Conservation (phyloP, 2,797 vertebrate species). For the Callimico goeldii region DNA sequence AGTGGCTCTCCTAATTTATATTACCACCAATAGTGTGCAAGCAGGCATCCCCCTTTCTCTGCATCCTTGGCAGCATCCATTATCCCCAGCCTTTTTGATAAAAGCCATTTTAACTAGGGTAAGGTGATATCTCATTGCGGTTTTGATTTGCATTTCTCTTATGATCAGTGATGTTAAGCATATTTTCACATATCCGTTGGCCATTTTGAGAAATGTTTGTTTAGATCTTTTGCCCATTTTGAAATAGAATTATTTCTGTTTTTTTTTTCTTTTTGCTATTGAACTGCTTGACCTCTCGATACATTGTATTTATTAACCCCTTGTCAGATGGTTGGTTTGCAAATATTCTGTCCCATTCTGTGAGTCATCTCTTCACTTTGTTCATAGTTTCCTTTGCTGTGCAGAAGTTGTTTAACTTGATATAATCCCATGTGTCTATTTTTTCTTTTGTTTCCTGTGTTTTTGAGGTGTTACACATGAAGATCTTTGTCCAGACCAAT, state of each 20-base stretch:
- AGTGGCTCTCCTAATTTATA: not conserved
- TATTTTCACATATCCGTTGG: not conserved
- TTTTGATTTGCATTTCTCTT: not conserved
- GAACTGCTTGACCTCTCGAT: not conserved
- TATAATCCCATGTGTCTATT: not conserved
- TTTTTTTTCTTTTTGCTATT: not conserved
- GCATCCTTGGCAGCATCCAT: not conserved
- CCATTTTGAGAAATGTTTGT: not conserved
- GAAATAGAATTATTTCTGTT: not conserved
- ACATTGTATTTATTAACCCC: not conserved
- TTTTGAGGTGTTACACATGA: not conserved
- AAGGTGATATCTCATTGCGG: not conserved
- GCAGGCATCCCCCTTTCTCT: not conserved
- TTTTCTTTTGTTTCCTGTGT: not conserved
- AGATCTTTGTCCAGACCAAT: not conserved
- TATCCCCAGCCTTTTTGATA: not conserved
- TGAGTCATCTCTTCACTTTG: not conserved
- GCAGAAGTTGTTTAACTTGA: not conserved
- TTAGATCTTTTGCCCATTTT: not conserved
- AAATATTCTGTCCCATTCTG: not conserved
- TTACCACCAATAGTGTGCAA: not conserved
- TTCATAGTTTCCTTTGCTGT: not conserved
- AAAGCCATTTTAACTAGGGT: not conserved
- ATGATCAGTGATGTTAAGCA: not conserved
- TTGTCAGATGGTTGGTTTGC: not conserved